These are phyloP conservation scores for Chelidonichthys spinosus DNA, from an alignment of 2,797 vertebrate species.

Conservation along the genomic window DNA sequence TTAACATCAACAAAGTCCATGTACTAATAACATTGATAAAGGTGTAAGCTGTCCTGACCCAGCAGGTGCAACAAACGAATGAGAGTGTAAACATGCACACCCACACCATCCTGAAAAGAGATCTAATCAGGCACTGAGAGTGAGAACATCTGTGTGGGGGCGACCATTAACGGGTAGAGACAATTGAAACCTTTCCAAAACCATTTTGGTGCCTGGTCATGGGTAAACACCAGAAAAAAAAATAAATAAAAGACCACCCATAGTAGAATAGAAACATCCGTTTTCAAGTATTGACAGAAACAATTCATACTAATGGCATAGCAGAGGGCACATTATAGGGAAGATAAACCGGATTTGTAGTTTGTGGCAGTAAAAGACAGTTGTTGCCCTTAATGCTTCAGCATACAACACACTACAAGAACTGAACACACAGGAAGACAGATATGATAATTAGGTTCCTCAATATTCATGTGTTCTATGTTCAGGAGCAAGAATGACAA, in stretches of 20 bases:
- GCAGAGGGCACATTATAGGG: no score
- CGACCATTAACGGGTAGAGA: background rate
- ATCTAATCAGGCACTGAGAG: slow-evolving; percentile 14
- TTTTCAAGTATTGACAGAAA: background rate
- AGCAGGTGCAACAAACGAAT: slow-evolving; percentile 23
- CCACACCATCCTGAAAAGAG: slow-evolving; percentile 23
- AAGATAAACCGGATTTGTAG: background rate
- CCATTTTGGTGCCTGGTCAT: slow-evolving; percentile 1
- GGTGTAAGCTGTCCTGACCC: slow-evolving; percentile 5
- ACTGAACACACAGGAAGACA: background rate
- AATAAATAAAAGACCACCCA: background rate
- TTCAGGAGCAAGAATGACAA: background rate
- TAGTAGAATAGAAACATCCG: background rate
- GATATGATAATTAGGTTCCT: background rate
- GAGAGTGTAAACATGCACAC: slow-evolving; percentile 31
- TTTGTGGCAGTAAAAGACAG: background rate
- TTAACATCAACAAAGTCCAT: slow-evolving; percentile 7
- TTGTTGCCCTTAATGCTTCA: background rate
- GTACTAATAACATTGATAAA: slow-evolving; percentile 16
- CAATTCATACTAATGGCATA: no score
- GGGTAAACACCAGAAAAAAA: background rate
- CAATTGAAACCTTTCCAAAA: slow-evolving; percentile 17
- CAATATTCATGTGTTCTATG: background rate
- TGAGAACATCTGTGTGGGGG: slow-evolving; percentile 19
- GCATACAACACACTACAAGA: no score